Base-by-base conservation (phyloP, 2,113 vertebrate genomes). In the Zosterops borbonicus region DNA sequence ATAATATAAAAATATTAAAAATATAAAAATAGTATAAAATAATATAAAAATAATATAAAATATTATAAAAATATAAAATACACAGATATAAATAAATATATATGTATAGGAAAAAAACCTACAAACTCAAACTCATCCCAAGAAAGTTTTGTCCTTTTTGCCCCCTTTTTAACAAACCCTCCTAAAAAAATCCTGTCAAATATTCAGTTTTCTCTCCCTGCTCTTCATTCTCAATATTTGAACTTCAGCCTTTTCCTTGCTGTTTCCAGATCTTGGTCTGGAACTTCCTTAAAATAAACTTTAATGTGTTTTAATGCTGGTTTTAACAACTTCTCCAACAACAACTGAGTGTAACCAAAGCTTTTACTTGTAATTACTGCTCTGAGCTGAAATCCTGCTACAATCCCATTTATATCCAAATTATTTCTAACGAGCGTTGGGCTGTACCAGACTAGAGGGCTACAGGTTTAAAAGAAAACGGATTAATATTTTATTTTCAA, bases 401-500 rank as follows among this genome's bases (percentile, higher is more conserved):
- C 84, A 81, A 81, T 46, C 75, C 41, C 71, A 95, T 92, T 88
- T 95, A 75, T 71, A 92, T 31, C 73, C 75, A 46, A 91, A 94
- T 91, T 41, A 81, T 58, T 91, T 76, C 39, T 64, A 96, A 91
- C 91, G 73, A 95, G 84, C 37, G 14, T 69, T 83, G 46, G 81
- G 62, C 83, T 79, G 83, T 68, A 81, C 44, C 67, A 96, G 80
- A 92, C 90, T 96, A 13, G 25, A 92, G 60, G 87, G 69, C 95
- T 96, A 67, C 95, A 92, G n/a, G 44, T 94, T 95, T 59, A 53
- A 91, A 94, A 93, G 86, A 94, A 94, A 88, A 58, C 15, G 56
- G 87, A 97, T 96, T 68, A 96, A 93, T 97, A 95, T 96, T 97
- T 97, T 63, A 97, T 96, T 82, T 94, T 86, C 84, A 33, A 95